Evolutionary conservation across 2,888 invertebrate species (phyloP).

Genomic region (Slavum lentiscoides): DNA sequence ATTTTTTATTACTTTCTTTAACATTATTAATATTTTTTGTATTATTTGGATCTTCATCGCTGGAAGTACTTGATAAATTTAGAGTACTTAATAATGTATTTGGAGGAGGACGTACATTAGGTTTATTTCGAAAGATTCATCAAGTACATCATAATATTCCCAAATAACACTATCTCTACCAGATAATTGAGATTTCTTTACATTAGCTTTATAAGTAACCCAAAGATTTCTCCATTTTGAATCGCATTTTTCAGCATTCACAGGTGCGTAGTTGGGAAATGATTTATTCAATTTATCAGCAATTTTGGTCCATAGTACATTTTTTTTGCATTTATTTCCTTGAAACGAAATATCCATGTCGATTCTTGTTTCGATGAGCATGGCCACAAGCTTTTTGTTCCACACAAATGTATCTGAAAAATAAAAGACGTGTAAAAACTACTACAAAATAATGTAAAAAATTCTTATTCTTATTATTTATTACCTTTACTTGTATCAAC

Average conservation of each 20-base stretch:
- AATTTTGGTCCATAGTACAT: background rate
- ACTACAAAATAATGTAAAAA: background rate
- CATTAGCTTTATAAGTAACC: slow-evolving; percentile 2
- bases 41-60: background rate
- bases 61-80: background rate
- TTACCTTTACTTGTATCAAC: background rate
- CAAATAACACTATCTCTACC: background rate
- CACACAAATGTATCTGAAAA: slow-evolving; percentile 3
- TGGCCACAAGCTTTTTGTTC: background rate
- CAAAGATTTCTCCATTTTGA: slow-evolving; percentile 6
- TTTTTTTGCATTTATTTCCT: slow-evolving; percentile 8
- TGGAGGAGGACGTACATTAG: background rate
- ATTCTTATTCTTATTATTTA: background rate
- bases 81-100: background rate
- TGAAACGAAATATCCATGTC: background rate
- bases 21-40: too few relatives aligned
- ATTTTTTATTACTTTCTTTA: too few relatives aligned
- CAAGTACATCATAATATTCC: too few relatives aligned
- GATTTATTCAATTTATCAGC: slow-evolving; percentile 6
- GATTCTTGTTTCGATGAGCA: background rate
- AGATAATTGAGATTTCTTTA: background rate
- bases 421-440: background rate
- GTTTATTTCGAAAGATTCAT: background rate
- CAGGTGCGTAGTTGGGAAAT: background rate
- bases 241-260: background rate